These are phyloP conservation scores for Bungarus multicinctus DNA, from an alignment of 2,113 vertebrate genomes.

Conservation along the genomic window DNA sequence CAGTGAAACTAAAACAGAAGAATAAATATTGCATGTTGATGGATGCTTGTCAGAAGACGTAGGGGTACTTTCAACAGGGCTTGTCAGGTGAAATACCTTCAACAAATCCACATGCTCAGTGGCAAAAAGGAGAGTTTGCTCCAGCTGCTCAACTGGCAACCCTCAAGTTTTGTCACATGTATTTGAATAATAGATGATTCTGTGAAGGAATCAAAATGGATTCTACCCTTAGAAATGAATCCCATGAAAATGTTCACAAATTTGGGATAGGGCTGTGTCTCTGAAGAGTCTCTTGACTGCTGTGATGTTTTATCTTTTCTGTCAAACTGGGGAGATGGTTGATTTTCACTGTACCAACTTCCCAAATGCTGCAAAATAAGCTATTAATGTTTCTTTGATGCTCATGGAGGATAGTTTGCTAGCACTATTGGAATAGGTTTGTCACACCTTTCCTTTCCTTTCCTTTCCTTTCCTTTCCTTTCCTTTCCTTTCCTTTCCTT, in stretches of 20 bases:
- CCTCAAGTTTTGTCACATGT: constrained; percentile 70
- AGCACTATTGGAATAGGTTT: constrained; percentile 66
- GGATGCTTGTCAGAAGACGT: constrained; percentile 70
- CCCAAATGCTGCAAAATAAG: neutral
- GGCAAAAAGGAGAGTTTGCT: constrained; percentile 64
- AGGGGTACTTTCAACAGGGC: constrained; percentile 56
- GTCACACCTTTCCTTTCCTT: constrained; percentile 61
- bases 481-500: neutral
- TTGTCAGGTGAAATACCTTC: constrained; percentile 64
- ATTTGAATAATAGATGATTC: constrained; percentile 77
- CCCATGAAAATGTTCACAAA: constrained; percentile 54
- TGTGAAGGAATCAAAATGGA: constrained; percentile 70
- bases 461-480: neutral
- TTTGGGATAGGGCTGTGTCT: constrained; percentile 56
- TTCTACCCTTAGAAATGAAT: constrained; percentile 70
- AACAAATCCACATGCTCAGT: constrained; percentile 66
- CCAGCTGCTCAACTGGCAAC: constrained; percentile 73
- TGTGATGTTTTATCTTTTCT: constrained; percentile 64
- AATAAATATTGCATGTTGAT: constrained; percentile 76
- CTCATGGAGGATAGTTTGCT: constrained; percentile 59
- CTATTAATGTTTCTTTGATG: constrained; percentile 56
- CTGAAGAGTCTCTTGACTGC: constrained; percentile 57
- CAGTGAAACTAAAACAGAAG: constrained; percentile 62
- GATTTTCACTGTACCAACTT: neutral
- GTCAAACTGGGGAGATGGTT: constrained; percentile 44